Evolutionary conservation across 2,888 invertebrate species (phyloP), one percentile per base, ranked within the genome.

Genomic region (Apamea monoglypha): DNA sequence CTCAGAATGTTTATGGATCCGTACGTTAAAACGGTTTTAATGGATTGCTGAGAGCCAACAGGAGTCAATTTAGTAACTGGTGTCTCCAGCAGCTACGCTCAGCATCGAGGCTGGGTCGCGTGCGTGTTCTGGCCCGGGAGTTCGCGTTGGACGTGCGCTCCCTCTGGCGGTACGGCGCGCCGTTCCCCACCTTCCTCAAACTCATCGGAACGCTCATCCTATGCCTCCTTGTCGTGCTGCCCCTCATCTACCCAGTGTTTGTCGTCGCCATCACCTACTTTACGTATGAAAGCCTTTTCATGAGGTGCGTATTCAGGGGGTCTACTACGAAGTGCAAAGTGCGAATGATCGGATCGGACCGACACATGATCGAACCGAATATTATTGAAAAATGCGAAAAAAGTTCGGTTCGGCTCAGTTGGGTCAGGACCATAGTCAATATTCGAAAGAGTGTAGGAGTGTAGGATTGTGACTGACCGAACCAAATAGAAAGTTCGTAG

Each of bases 151-250:
- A 97, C 86, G 93, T 97, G 12, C 90, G 90, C 70, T 90, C 95
- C 1, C 90, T 97, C 61, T 97, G 97, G 97, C 94, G 93, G 70
- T 95, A 97, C 85, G 96, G 97, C 32, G 96, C 97, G 21, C 96
- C 97, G 0, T 96, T 97, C 90, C 97, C 97, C 25, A 97, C 97
- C 59, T 96, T 97, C 90, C 94, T 97, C 76, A 97, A 97, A 83
- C 93, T 97, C 63, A 94, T 97, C 75, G 96, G 94, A 82, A 95
- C 96, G 12, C 83, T 96, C 63, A 78, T 96, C n/a, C 92, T 97
- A 21, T 95, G 95, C 81, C 91, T 96, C 63, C 84, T 96, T 12
- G 93, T 94, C 47, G 73, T 95, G 36, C 88, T 97, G 90, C 97
- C 97, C 0, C 91, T 97, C 16, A 87, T 96, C 25, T 97, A 97